Percentiles rank a stretch among this genome's conserved stretches.
Conservation (phyloP, 1,140 invertebrate genomes). For the Lordiphosa mommai region DNA sequence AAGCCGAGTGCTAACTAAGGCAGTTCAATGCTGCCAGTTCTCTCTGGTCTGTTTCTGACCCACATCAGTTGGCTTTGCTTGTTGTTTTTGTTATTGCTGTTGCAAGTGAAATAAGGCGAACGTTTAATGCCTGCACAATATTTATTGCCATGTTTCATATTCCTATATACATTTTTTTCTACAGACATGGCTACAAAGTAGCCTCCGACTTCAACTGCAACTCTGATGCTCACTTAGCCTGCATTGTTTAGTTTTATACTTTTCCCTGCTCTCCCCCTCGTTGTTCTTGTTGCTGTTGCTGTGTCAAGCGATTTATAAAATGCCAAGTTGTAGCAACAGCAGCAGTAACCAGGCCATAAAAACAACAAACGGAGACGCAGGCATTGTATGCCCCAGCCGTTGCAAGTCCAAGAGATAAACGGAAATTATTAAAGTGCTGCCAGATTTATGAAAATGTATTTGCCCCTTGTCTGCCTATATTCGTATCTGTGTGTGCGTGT, state of each 20-base stretch:
- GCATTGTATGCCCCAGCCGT: conserved; percentile 47
- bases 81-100: conserved; percentile 17
- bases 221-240: conserved; percentile 25
- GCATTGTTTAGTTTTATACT: conserved; percentile 73
- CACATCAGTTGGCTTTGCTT: conserved; percentile 18
- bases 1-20: conserved; percentile 52
- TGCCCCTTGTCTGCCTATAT: conserved; percentile 4
- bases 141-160: conserved; percentile 78
- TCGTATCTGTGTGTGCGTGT: background rate
- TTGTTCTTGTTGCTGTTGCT: conserved; percentile 30
- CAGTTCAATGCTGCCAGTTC: conserved; percentile 57
- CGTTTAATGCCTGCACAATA: conserved; percentile 77
- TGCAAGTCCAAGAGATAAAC: conserved; percentile 65
- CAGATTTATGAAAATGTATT: conserved; percentile 74
- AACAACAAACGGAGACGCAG: conserved; percentile 40
- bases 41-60: background rate
- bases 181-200: conserved; percentile 52
- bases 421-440: conserved; percentile 76
- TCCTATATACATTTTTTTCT: conserved; percentile 41
- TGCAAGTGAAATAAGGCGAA: conserved; percentile 65
- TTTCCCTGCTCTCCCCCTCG: conserved; percentile 25
- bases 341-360: conserved; percentile 34
- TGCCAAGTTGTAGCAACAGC: conserved; percentile 33
- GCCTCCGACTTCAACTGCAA: conserved; percentile 18
- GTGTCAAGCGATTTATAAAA: conserved; percentile 77